Evolutionary conservation across 2,113 vertebrate species (phyloP), one percentile per base, ranked within the genome.

Genomic region (Hyperopisus bebe): DNA sequence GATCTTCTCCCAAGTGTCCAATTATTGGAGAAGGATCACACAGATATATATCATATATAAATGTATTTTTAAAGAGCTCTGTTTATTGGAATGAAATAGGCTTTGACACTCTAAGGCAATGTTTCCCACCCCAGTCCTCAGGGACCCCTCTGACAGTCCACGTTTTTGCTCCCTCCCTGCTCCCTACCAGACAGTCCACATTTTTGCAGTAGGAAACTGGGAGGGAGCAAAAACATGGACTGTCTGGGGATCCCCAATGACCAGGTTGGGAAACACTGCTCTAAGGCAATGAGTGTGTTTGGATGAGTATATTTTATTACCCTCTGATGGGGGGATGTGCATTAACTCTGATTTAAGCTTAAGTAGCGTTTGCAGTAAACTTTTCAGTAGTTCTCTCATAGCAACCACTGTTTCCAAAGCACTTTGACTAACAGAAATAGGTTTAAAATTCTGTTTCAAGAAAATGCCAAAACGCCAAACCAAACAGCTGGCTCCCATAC

Each of bases 61-160:
- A 86, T 77, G 44, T 87, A 31, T 87, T 86, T 50, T 17, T 86
- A 85, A 46, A 86, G 44, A 90, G 55, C 47, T 58, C 15, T 19
- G 42, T 44, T 87, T 86, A 70, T 86, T 44, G 19, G 89, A 86
- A 94, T 90, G 92, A 94, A 94, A 96, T 48, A 21, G 55, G 27
- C 7, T 86, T 85, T 58, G 50, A 85, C 53, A 89, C 19, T 84
- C 62, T 13, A 70, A 31, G n/a, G 9, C 27, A 31, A 3, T 31
- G 62, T 70, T 27, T 70, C 10, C 62, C 10, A 11, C 9, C n/a
- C 58, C 62, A 70, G 62, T 70, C 62, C 62, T 70, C 27, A 31
- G 62, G 62, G 62, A 31, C 58, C 58, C 24, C 21, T 9, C 55
- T 10, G 58, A 31, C 9, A 1, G 27, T 31, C n/a, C 62, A 70